Percentiles rank a stretch among this genome's conserved stretches.
Conservation (phyloP, 2,888 invertebrate genomes). For the Alcis repandata region DNA sequence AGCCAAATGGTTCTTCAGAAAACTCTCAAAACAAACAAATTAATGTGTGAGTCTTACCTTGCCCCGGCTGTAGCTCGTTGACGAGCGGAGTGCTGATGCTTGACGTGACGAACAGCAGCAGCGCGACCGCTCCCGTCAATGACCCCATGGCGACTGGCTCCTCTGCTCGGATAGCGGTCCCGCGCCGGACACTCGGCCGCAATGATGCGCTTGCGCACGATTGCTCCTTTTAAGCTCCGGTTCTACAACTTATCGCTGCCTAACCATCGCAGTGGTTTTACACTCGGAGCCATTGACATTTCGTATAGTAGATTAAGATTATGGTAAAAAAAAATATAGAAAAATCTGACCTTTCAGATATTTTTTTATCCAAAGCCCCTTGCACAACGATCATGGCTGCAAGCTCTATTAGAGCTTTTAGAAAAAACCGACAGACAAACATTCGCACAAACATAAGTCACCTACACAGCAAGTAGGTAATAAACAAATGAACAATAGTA, state of each 20-base stretch:
- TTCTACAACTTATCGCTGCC: conserved; percentile 55
- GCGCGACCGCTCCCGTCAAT: conserved; percentile 68
- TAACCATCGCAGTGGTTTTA: conserved; percentile 37
- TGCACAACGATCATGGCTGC: too few relatives aligned
- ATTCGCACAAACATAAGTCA: background rate
- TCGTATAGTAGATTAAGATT: background rate
- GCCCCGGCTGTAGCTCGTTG: conserved; percentile 72
- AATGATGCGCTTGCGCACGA: conserved; percentile 68
- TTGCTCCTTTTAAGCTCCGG: conserved; percentile 71
- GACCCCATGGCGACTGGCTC: conserved; percentile 77
- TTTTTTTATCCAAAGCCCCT: too few relatives aligned
- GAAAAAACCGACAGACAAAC: too few relatives aligned
- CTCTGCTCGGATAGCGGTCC: conserved; percentile 48
- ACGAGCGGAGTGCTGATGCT: conserved; percentile 70
- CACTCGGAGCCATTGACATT: conserved; percentile 20
- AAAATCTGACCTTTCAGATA: too few relatives aligned
- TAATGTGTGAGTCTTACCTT: conserved; percentile 64
- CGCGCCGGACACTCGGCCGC: conserved; percentile 57
- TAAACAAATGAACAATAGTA: background rate
- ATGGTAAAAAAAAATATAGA: too few relatives aligned
- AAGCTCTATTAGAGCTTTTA: too few relatives aligned
- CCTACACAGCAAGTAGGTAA: too few relatives aligned
- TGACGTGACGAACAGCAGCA: conserved; percentile 61
- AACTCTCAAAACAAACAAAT: background rate
- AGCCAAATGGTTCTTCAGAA: too few relatives aligned